Percentiles rank a stretch among this genome's conserved stretches.
phyloP scores from a whole-genome alignment of 2,888 invertebrate species.

The Sicus ferrugineus region DNA sequence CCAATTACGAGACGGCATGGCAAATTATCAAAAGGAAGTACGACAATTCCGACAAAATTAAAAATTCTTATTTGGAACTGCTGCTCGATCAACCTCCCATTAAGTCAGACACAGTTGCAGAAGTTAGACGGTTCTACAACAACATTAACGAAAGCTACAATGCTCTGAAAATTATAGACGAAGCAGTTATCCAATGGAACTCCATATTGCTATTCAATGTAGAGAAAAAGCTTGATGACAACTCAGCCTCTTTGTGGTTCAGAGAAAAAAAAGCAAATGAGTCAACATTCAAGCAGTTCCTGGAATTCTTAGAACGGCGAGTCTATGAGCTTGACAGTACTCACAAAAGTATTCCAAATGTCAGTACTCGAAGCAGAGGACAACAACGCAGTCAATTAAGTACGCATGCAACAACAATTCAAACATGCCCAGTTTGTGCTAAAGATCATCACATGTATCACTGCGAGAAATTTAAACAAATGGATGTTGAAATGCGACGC shows the following conservation, averaged over 20 bases:
- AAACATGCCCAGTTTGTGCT: conserved; percentile 23
- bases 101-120: conserved; percentile 6
- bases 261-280: background rate
- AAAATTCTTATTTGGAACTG: conserved; percentile 26
- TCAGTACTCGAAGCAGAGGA: background rate
- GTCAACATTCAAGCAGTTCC: conserved; percentile 16
- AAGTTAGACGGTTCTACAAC: conserved; percentile 31
- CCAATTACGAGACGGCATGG: conserved; percentile 36
- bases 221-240: conserved; percentile 29
- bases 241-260: conserved; percentile 18
- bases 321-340: conserved; percentile 24
- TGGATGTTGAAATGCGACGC: conserved; percentile 20
- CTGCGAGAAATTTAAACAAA: conserved; percentile 28
- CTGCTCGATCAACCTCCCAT: conserved; percentile 30
- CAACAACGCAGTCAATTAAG: background rate
- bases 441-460: conserved; percentile 27
- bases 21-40: conserved; percentile 32
- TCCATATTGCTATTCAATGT: conserved; percentile 22
- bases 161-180: conserved; percentile 21
- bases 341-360: background rate
- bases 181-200: conserved; percentile 26
- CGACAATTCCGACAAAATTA: conserved; percentile 32
- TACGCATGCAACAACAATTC: conserved; percentile 9
- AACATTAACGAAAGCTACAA: conserved; percentile 27
- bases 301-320: conserved; percentile 31